Base-by-base conservation (phyloP, 2,888 invertebrate genomes). In the Carpatolechia fugitivella region DNA sequence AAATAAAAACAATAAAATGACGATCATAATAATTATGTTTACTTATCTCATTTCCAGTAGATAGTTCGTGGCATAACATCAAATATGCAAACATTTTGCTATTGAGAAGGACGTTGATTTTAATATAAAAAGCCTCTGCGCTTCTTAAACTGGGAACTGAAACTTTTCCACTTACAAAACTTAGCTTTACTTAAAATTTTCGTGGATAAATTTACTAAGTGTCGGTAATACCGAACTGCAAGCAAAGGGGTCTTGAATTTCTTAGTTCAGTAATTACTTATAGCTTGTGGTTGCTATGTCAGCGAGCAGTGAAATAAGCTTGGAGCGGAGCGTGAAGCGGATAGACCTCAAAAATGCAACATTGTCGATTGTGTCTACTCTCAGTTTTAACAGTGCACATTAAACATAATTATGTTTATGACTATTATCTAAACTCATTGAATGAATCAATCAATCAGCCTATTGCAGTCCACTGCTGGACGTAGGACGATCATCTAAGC, bases 151-250 rank as follows among this genome's bases (percentile, higher is more conserved):
- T 13, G 31, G 16, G 30, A 14, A 13, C 29, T 29, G 1, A 30
- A 47, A 31, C 47, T 47, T 31, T 47, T 16, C 47, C 31, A 31
- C 47, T 47, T 47, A 47, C 31, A 31, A 31, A 47, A 47, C 47
- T 47, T 47, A 18, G 31, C 31, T 24, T 1, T 47, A 47, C 31
- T 47, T 47, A 31, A 64, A 68, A 64, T 62, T 67, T 67, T 63
- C 61, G 58, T 63, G 71, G 62, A 60, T 69, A 75, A 76, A 74
- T 76, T 77, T 64, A 66, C 71, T 75, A 77, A 80, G 76, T 74
- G 72, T 70, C 67, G 63, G 66, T 71, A 72, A 73, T 61, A 60
- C 67, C 68, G 62, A 63, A 59, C 59, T 68, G 64, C 63, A 67
- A 74, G 73, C 54, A 64, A 60, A 55, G 52, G 54, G 61, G 63